phyloP scores from a whole-genome alignment of 2,113 vertebrate genomes.

The Speoplatyrhinus poulsoni region DNA sequence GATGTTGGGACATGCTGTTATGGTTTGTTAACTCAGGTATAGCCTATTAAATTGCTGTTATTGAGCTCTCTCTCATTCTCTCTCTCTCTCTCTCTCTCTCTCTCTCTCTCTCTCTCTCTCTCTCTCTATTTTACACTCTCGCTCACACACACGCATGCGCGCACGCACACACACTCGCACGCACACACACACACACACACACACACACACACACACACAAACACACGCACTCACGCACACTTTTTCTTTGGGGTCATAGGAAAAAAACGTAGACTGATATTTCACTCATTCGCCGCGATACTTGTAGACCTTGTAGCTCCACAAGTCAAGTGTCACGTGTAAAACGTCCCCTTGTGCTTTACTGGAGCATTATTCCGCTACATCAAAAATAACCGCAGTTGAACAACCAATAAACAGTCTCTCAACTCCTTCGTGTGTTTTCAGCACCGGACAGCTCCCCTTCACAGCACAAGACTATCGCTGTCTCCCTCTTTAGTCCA shows the following conservation, averaged over 20 bases:
- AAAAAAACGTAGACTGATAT: no score
- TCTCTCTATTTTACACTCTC: background rate
- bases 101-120: background rate
- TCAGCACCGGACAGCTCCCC: constrained; percentile 83
- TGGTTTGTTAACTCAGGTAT: constrained; percentile 2
- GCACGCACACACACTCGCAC: no score
- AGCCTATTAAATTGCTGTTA: background rate
- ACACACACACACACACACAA: no score
- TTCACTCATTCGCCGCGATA: no score
- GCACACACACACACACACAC: no score
- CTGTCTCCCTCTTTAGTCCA: constrained; percentile 24
- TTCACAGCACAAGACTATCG: background rate
- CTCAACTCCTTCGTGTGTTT: constrained; percentile 20
- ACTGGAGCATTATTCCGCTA: constrained; percentile 1
- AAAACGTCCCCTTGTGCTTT: background rate
- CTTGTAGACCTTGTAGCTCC: no score
- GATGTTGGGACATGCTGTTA: constrained; percentile 46
- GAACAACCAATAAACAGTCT: background rate
- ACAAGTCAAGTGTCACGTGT: background rate
- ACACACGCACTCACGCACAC: no score
- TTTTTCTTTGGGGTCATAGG: no score
- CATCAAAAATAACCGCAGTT: background rate
- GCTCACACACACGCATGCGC: background rate
- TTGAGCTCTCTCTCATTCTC: background rate
- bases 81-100: background rate